phyloP scores from a whole-genome alignment of 2,888 invertebrate genomes.

The Glyphotaelius pellucidus region DNA sequence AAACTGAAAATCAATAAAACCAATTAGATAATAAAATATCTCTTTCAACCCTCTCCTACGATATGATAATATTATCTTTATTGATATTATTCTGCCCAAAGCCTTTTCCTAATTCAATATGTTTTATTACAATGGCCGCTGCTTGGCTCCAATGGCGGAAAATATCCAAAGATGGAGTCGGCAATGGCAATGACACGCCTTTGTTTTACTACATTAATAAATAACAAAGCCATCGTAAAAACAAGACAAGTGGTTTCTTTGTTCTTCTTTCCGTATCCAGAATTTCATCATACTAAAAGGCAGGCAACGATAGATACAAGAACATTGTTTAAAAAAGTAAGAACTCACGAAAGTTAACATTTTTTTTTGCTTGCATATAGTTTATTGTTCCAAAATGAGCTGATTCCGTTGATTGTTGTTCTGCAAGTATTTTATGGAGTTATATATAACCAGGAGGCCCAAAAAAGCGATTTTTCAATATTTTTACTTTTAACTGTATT shows the following conservation, averaged over 20 bases:
- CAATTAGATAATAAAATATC: not conserved
- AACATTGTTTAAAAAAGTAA: not conserved
- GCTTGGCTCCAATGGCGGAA: not conserved
- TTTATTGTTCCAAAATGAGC: no score
- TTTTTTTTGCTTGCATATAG: not conserved
- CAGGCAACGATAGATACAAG: not conserved
- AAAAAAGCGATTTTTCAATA: no score
- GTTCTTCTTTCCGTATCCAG: constrained; percentile 11
- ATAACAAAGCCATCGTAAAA: constrained; percentile 40
- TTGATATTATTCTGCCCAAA: not conserved
- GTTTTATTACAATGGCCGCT: constrained; percentile 18
- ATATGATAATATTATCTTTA: not conserved
- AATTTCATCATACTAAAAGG: constrained; percentile 45
- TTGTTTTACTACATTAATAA: constrained; percentile 44
- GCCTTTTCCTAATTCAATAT: not conserved
- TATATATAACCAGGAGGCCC: no score
- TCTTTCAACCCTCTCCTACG: not conserved
- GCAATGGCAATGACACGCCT: constrained; percentile 26
- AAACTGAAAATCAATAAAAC: not conserved
- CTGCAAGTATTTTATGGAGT: no score
- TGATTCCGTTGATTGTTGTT: no score
- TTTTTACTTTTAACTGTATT: no score
- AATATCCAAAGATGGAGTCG: not conserved
- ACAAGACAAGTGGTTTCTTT: constrained; percentile 29
- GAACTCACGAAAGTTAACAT: not conserved